These are phyloP conservation scores for Xestia c-nigrum DNA, from an alignment of 2,888 invertebrate species.

Conservation along the genomic window DNA sequence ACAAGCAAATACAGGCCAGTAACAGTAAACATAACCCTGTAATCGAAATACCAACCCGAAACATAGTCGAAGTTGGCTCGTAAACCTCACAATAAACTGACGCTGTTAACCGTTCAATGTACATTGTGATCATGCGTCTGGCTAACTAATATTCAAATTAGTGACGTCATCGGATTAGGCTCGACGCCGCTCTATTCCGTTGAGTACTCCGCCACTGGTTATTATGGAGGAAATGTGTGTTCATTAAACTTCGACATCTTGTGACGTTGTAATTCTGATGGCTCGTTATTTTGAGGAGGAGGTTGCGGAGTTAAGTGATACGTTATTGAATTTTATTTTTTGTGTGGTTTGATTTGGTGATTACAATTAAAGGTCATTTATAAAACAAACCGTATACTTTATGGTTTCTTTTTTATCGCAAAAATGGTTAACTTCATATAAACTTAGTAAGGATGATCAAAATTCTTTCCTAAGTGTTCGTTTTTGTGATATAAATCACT, in stretches of 20 bases:
- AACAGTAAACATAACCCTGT: constrained; percentile 51
- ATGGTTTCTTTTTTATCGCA: neutral
- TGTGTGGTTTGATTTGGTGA: neutral
- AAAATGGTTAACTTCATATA: neutral
- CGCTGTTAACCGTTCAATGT: constrained; percentile 58
- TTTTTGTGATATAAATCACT: neutral
- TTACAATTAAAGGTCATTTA: neutral
- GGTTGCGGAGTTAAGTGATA: constrained; percentile 11
- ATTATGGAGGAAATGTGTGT: constrained; percentile 40
- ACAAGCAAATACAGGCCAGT: constrained; percentile 33
- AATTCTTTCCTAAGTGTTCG: too few relatives aligned
- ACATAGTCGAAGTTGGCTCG: constrained; percentile 69
- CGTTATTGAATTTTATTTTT: constrained; percentile 4
- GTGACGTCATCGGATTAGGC: constrained; percentile 75
- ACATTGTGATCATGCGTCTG: constrained; percentile 68
- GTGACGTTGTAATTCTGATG: constrained; percentile 38
- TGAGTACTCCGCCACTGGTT: constrained; percentile 64
- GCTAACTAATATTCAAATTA: constrained; percentile 76
- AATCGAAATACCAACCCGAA: constrained; percentile 68
- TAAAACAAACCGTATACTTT: neutral
- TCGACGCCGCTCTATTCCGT: constrained; percentile 68
- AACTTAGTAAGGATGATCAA: neutral
- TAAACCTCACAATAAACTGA: constrained; percentile 71
- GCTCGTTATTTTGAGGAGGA: constrained; percentile 20
- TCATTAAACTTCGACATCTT: constrained; percentile 58